A percentile compares a stretch with the other conserved stretches of the same genome.
Conservation (phyloP, 2,113 vertebrate genomes). For the Hippocampus abdominalis region DNA sequence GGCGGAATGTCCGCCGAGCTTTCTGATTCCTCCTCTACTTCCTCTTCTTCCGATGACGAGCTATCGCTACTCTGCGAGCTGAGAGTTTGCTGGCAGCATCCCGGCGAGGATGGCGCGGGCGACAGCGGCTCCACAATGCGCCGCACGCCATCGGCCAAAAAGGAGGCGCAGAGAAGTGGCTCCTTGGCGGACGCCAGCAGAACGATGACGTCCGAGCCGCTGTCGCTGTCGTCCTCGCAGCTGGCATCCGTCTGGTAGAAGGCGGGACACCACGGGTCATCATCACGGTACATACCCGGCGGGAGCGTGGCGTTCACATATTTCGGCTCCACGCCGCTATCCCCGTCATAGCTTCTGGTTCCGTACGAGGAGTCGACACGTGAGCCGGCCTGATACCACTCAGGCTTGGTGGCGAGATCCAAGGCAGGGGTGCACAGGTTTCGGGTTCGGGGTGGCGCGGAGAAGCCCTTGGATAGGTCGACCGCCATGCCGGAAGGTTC, state of each 20-base stretch:
- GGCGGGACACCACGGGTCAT: slow-evolving; percentile 47
- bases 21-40: slow-evolving; percentile 48
- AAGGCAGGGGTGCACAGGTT: slow-evolving; percentile 39
- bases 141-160: slow-evolving; percentile 44
- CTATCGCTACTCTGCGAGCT: slow-evolving; percentile 59
- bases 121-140: slow-evolving; percentile 52
- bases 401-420: slow-evolving; percentile 60
- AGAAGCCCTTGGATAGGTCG: slow-evolving; percentile 68
- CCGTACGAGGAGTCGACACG: slow-evolving; percentile 41
- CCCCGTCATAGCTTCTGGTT: slow-evolving; percentile 26
- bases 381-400: slow-evolving; percentile 57
- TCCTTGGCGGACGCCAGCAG: slow-evolving; percentile 59
- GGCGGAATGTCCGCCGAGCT: slow-evolving; percentile 49
- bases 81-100: slow-evolving; percentile 47
- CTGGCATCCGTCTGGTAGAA: slow-evolving; percentile 54
- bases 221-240: slow-evolving; percentile 59
- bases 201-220: slow-evolving; percentile 64
- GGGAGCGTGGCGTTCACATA: slow-evolving; percentile 43
- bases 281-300: slow-evolving; percentile 33
- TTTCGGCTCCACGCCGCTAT: slow-evolving; percentile 23
- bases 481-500: slow-evolving; percentile 53
- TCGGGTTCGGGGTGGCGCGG: slow-evolving; percentile 34
- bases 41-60: slow-evolving; percentile 40
- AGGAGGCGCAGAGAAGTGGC: slow-evolving; percentile 47
- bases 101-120: slow-evolving; percentile 39